phyloP scores from a whole-genome alignment of 2,113 vertebrate species.

The Crotophaga sulcirostris region DNA sequence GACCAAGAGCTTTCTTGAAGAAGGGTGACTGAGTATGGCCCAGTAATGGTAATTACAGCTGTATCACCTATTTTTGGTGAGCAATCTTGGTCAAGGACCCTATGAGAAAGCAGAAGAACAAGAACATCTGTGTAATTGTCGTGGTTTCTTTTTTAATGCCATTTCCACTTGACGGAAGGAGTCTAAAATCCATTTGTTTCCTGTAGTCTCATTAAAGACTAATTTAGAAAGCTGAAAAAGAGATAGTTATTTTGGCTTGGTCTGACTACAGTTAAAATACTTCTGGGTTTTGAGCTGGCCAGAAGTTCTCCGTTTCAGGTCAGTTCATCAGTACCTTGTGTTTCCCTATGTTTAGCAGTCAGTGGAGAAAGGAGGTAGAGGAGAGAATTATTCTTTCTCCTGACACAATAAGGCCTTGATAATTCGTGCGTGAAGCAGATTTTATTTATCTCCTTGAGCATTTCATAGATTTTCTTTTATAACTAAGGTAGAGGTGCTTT shows the following conservation, averaged over 20 bases:
- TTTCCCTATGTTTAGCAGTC: background rate
- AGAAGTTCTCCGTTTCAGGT: background rate
- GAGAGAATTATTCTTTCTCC: conserved; percentile 26
- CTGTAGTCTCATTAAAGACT: background rate
- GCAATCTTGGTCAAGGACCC: background rate
- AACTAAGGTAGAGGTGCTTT: conserved; percentile 28
- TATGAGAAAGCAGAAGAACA: background rate
- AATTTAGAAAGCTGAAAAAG: background rate
- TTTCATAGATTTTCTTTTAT: conserved; percentile 58
- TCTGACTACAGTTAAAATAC: background rate
- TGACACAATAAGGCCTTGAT: conserved; percentile 34
- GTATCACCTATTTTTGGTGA: background rate
- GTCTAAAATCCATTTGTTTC: background rate
- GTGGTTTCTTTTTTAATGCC: background rate
- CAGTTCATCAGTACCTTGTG: background rate
- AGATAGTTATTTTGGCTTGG: background rate
- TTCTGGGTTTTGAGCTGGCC: background rate
- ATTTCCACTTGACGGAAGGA: background rate
- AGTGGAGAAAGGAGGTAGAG: background rate
- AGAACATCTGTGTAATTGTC: background rate
- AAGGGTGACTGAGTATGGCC: background rate
- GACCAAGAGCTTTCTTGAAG: background rate
- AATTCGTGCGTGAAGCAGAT: conserved; percentile 60
- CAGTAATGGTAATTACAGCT: background rate
- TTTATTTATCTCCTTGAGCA: conserved; percentile 59